Percentiles rank a stretch among this genome's conserved stretches.
Conservation (phyloP, 2,113 vertebrate genomes). For the Pygoscelis antarcticus region DNA sequence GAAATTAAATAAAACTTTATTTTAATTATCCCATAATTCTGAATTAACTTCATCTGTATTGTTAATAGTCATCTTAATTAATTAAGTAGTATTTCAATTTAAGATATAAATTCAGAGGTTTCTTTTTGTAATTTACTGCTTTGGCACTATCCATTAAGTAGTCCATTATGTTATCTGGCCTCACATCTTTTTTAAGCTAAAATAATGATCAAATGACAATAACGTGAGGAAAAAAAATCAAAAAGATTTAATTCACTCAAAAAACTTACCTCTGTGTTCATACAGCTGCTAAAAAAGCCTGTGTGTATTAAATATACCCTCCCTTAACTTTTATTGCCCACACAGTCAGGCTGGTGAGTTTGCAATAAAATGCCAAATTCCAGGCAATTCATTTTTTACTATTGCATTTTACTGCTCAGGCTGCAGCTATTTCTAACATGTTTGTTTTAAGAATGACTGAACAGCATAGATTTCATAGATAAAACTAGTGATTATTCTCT, state of each 20-base stretch:
- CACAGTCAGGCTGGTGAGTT: not conserved
- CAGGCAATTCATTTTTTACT: not conserved
- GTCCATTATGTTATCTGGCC: not conserved
- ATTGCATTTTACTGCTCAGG: not conserved
- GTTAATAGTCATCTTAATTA: constrained; percentile 22
- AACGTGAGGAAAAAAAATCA: not conserved
- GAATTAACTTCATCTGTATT: constrained; percentile 34
- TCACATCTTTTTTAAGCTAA: not conserved
- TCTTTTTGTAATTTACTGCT: constrained; percentile 16
- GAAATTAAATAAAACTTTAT: constrained; percentile 34
- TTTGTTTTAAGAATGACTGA: constrained; percentile 17
- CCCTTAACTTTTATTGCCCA: not conserved
- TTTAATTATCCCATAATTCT: constrained; percentile 40
- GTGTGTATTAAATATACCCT: not conserved
- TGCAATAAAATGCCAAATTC: not conserved
- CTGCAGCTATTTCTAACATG: not conserved
- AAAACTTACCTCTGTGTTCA: accelerated
- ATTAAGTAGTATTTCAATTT: constrained; percentile 10
- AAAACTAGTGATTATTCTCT: not conserved
- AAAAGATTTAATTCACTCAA: not conserved
- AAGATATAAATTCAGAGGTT: constrained; percentile 6
- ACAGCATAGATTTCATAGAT: not conserved
- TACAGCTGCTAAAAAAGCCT: not conserved
- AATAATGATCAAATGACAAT: not conserved
- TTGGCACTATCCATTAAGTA: constrained; percentile 1